Conservation (phyloP, 2,113 vertebrate species). For the Penelope pileata region DNA sequence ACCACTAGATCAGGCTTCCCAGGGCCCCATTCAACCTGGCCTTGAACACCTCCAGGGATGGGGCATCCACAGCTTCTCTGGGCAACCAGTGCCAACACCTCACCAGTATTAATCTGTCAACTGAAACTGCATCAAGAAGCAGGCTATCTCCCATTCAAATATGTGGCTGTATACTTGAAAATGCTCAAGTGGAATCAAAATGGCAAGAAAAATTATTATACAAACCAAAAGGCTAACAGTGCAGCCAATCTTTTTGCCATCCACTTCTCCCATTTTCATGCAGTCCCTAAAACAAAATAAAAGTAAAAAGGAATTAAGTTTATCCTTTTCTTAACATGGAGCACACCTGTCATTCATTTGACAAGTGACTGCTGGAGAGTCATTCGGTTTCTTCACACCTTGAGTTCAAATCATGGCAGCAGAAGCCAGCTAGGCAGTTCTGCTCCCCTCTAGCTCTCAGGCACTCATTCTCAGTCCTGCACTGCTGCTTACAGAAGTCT, state of each 20-base stretch:
- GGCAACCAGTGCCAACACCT: not conserved
- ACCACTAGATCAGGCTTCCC: not conserved
- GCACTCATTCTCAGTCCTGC: not conserved
- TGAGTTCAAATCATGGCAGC: not conserved
- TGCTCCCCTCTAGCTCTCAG: not conserved
- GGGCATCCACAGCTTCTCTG: not conserved
- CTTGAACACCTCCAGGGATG: not conserved
- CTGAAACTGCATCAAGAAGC: not conserved
- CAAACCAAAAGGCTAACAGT: slow-evolving; percentile 97
- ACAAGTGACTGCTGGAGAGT: not conserved
- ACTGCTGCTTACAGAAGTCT: not conserved
- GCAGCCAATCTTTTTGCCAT: slow-evolving; percentile 98
- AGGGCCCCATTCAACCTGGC: not conserved
- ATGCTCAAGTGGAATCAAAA: not conserved
- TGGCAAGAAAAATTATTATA: not conserved
- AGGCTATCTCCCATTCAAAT: not conserved
- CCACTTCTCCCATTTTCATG: slow-evolving; percentile 97
- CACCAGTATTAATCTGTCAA: not conserved
- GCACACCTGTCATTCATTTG: not conserved
- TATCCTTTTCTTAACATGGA: not conserved
- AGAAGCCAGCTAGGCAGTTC: not conserved
- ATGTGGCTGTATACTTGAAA: not conserved
- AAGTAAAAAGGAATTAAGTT: not conserved
- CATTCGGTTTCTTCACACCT: not conserved
- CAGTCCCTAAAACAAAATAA: slow-evolving; percentile 86